phyloP scores from a whole-genome alignment of 1,140 invertebrate genomes.

The Bicyclus anynana region DNA sequence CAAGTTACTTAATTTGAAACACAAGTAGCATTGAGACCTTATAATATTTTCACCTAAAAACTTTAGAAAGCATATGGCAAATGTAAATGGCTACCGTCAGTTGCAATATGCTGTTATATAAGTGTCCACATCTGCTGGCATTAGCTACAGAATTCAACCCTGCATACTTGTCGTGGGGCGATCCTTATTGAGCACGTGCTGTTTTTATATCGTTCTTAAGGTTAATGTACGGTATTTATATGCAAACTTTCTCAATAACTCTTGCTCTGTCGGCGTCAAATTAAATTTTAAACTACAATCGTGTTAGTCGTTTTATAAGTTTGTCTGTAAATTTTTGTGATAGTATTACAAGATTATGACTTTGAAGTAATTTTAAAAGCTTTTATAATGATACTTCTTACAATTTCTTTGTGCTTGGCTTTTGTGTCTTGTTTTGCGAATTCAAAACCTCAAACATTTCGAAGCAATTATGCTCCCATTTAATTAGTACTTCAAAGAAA shows the following conservation, averaged over 20 bases:
- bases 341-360: no score
- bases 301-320: no score
- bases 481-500: neutral
- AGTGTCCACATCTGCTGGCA: slow-evolving; percentile 41
- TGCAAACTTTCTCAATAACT: slow-evolving; percentile 5
- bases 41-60: slow-evolving; percentile 17
- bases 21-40: slow-evolving; percentile 24
- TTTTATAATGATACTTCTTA: no score
- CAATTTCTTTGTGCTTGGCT: no score
- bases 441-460: no score
- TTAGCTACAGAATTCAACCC: slow-evolving; percentile 33
- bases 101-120: slow-evolving; percentile 33
- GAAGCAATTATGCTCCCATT: no score
- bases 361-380: no score
- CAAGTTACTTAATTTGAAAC: slow-evolving; percentile 18
- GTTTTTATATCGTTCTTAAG: slow-evolving; percentile 21
- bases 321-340: no score
- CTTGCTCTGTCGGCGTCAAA: neutral
- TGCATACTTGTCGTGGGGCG: slow-evolving; percentile 34
- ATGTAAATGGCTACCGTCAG: slow-evolving; percentile 25
- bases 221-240: slow-evolving; percentile 9
- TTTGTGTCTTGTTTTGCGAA: no score
- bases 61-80: slow-evolving; percentile 21
- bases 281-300: no score
- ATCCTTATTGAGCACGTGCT: slow-evolving; percentile 38